These are phyloP conservation scores for Oreochromis grahami DNA, from an alignment of 2,797 vertebrate genomes.

Conservation along the genomic window DNA sequence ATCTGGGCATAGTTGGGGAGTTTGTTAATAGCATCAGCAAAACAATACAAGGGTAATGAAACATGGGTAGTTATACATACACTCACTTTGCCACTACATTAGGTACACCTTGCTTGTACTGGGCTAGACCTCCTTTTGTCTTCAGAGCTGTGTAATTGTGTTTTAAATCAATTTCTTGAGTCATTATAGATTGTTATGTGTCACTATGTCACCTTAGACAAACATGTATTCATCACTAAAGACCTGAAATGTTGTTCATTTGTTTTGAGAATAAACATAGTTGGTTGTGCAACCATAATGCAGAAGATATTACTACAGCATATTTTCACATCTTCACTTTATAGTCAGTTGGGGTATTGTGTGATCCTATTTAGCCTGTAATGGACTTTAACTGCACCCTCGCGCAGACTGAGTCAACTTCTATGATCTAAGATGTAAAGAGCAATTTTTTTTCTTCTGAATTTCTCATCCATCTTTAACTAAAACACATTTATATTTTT, in stretches of 20 bases:
- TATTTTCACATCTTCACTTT: background rate
- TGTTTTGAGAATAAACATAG: background rate
- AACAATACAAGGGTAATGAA: background rate
- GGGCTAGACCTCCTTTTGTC: background rate
- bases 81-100: background rate
- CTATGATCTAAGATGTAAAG: background rate
- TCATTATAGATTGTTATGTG: background rate
- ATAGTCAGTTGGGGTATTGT: background rate
- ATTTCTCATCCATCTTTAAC: background rate
- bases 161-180: background rate
- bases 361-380: background rate
- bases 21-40: background rate
- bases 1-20: background rate
- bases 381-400: background rate
- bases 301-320: background rate
- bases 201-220: background rate
- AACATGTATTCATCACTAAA: background rate
- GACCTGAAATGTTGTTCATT: background rate
- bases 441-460: background rate
- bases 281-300: background rate
- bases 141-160: background rate
- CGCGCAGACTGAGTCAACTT: background rate
- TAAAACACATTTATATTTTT: background rate
- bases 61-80: background rate
- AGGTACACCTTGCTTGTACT: background rate